These are phyloP conservation scores for Drosophila recens DNA, from an alignment of 2,888 invertebrate species.

Conservation along the genomic window DNA sequence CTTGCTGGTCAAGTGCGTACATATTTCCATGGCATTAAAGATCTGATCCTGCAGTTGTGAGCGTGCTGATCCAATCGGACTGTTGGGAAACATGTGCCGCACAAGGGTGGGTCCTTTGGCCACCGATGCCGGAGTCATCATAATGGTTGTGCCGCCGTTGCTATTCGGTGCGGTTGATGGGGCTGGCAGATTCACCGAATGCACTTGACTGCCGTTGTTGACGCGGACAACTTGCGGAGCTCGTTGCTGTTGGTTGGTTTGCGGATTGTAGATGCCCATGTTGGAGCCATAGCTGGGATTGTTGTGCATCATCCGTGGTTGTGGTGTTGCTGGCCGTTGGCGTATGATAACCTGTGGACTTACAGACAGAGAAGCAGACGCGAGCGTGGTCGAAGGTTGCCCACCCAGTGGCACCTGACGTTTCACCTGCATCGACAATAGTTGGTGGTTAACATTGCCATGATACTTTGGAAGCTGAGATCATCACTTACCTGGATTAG, in stretches of 20 bases:
- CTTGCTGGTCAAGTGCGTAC: conserved; percentile 84
- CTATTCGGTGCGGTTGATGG: conserved; percentile 23
- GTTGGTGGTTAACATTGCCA: background rate
- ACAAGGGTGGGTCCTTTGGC: conserved; percentile 62
- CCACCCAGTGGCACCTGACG: conserved; percentile 71
- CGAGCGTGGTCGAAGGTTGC: conserved; percentile 32
- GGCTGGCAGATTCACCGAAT: conserved; percentile 32
- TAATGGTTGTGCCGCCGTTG: conserved; percentile 47
- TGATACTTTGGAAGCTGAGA: no score
- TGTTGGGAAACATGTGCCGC: conserved; percentile 80
- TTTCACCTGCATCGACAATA: conserved; percentile 71
- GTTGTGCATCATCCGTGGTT: conserved; percentile 33
- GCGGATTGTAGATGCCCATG: conserved; percentile 71
- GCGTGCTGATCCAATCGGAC: conserved; percentile 82
- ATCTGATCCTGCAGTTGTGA: conserved; percentile 84
- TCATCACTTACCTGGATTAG: conserved; percentile 77
- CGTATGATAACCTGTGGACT: conserved; percentile 60
- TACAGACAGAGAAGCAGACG: conserved; percentile 24
- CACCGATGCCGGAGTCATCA: conserved; percentile 28
- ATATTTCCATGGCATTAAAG: conserved; percentile 84
- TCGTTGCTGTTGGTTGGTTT: conserved; percentile 62
- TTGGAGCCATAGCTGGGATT: conserved; percentile 54
- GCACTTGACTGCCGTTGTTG: conserved; percentile 51
- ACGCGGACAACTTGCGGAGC: conserved; percentile 73
- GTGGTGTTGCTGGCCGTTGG: conserved; percentile 28